A percentile compares a stretch with the other conserved stretches of the same genome.
Evolutionary conservation across 1,140 invertebrate genomes (phyloP).

Genomic region (Zaprionus ghesquierei): DNA sequence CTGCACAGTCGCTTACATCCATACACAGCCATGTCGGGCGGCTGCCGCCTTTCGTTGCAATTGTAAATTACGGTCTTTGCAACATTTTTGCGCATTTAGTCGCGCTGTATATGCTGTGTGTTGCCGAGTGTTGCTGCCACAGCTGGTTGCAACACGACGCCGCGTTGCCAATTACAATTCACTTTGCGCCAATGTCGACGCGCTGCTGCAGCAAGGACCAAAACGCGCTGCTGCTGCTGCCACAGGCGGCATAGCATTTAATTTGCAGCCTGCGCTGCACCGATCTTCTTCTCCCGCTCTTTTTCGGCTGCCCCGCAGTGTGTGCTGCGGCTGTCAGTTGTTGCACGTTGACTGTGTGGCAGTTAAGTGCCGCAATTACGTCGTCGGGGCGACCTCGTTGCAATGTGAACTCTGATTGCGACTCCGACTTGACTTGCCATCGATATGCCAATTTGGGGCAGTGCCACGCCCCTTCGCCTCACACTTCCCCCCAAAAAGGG

Average conservation of each 20-base stretch:
- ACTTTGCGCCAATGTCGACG: slow-evolving; percentile 59
- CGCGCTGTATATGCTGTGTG: slow-evolving; percentile 53
- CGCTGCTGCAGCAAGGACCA: slow-evolving; percentile 56
- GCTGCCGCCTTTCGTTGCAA: slow-evolving; percentile 55
- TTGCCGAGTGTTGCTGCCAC: slow-evolving; percentile 68
- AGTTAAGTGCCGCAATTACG: slow-evolving; percentile 74
- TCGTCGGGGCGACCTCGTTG: slow-evolving; percentile 65
- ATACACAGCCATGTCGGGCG: background rate
- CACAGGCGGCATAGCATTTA: slow-evolving; percentile 59
- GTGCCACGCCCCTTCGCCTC: background rate
- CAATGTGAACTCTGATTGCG: slow-evolving; percentile 61
- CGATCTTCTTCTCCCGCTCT: background rate
- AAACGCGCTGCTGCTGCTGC: slow-evolving; percentile 47
- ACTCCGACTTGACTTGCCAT: background rate
- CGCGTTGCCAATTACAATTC: slow-evolving; percentile 74
- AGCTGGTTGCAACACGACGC: slow-evolving; percentile 18
- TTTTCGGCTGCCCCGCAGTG: slow-evolving; percentile 17
- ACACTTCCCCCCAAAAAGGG: slow-evolving; percentile 32
- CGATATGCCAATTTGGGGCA: slow-evolving; percentile 14
- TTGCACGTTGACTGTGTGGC: slow-evolving; percentile 62
- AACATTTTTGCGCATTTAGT: slow-evolving; percentile 80
- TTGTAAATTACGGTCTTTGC: slow-evolving; percentile 80
- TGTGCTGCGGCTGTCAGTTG: slow-evolving; percentile 36
- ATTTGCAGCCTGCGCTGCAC: slow-evolving; percentile 53
- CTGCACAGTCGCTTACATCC: background rate